Base-by-base conservation (phyloP, 2,797 vertebrate genomes). In the Atherinosoma microstoma region DNA sequence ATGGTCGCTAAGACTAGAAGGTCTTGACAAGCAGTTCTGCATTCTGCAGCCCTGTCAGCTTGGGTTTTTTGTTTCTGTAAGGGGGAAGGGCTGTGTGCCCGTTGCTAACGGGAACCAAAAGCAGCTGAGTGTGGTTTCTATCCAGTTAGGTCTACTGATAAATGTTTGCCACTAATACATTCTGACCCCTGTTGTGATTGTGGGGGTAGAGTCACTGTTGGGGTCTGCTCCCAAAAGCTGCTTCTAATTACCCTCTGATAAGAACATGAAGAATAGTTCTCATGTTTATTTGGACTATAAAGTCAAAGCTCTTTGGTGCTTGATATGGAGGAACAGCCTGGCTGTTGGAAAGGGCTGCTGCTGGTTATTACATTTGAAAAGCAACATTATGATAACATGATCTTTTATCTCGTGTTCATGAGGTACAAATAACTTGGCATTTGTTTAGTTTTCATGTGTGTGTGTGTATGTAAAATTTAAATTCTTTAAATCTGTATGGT, bases 201-300 rank as follows among this genome's bases (percentile, higher is more conserved):
- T 69, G 45, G 53, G 58, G 35, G 63, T 74, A 53, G 78, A 82
- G 83, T 91, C 87, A 74, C 15, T 36, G 66, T n/a, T 71, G 70
- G 70, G 76, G 82, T 83, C 34, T 53, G 58, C 83, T 83, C 69
- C 72, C 68, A 63, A 67, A 89, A 89, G 85, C 88, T 92, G 88
- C 77, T 89, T 89, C 80, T 91, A 87, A 92, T 93, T 92, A 93
- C 68, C 64, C 70, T 67, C 64, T 42, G 80, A 89, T 84, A 79
- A 75, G 62, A 83, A 70, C 81, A 76, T 61, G 64, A 78, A 80
- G 76, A 71, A 74, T 32, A 53, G 73, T 8, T 42, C 69, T 59
- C n/a, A 64, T 73, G 72, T 79, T 81, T 83, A 70, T 79, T 77
- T 66, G 24, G 9, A 56, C 36, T 77, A 73, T 73, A 62, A 76